A percentile compares a stretch with the other conserved stretches of the same genome.
Conservation (phyloP, 2,888 invertebrate genomes). For the Helicoverpa assulta region DNA sequence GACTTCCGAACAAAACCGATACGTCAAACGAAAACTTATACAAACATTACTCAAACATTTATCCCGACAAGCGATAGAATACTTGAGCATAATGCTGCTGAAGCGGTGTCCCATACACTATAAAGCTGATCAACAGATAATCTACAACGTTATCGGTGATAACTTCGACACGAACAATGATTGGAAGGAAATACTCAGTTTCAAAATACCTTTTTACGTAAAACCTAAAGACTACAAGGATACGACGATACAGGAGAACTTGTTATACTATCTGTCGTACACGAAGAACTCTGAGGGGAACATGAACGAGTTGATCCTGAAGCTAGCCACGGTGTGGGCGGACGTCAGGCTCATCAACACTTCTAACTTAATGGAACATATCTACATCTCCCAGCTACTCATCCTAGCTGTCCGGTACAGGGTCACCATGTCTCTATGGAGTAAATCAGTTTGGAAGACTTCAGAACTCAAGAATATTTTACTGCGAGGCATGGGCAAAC, state of each 20-base stretch:
- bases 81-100: conserved; percentile 89
- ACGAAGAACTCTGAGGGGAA: conserved; percentile 73
- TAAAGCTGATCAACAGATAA: conserved; percentile 76
- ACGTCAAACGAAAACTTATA: conserved; percentile 82
- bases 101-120: conserved; percentile 85
- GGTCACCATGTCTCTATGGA: conserved; percentile 73
- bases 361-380: conserved; percentile 92
- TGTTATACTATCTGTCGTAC: conserved; percentile 91
- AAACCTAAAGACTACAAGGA: conserved; percentile 91
- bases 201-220: conserved; percentile 79
- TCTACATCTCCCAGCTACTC: conserved; percentile 92
- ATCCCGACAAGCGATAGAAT: conserved; percentile 90
- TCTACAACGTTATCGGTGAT: conserved; percentile 88
- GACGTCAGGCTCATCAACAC: conserved; percentile 91
- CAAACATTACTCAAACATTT: conserved; percentile 89
- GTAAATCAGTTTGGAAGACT: conserved; percentile 71
- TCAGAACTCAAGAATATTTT: conserved; percentile 87
- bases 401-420: conserved; percentile 89
- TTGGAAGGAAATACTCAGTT: conserved; percentile 92
- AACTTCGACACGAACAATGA: conserved; percentile 86
- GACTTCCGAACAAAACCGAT: conserved; percentile 71
- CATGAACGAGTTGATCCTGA: conserved; percentile 83
- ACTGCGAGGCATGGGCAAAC: conserved; percentile 92
- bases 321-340: conserved; percentile 92
- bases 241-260: conserved; percentile 89